Base-by-base conservation (phyloP, 1,140 invertebrate species). In the Teleopsis dalmanni region DNA sequence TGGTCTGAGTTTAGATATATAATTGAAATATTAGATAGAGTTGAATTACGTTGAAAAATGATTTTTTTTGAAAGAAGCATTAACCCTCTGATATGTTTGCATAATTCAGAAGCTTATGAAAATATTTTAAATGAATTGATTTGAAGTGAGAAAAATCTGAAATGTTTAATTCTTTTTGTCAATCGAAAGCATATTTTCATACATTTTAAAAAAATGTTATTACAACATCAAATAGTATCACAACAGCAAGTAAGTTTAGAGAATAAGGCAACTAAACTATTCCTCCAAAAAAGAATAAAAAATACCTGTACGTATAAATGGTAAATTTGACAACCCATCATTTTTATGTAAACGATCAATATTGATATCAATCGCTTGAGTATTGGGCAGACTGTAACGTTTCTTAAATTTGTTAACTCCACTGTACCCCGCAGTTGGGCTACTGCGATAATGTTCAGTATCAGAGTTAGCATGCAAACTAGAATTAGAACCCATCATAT, bases 401-500 rank as follows among this genome's bases (percentile, higher is more conserved):
- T 73, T 76, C 56, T 72, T 75, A 42, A 74, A 72, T 54, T 80
- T 78, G 8, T 72, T 65, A 55, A 79, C 75, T 4, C 78, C 79
- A 67, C 77, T 74, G 58, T 81, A 79, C 55, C 79, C 80, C 52
- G 81, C 80, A 1, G 79, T 81, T 16, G 44, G 44, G 9, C 44
- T 46, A 29, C 54, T 14, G 43, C 51, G 53, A 25, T 57, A 52
- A 18, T 53, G 62, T 3, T 53, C 60, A 21, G 51, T 62, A 38
- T 67, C 64, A 36, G 64, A 67, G 47, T 63, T 53, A 46, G 60
- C n/a, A n/a, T n/a, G n/a, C n/a, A n/a, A n/a, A n/a, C n/a, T n/a
- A n/a, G n/a, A n/a, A n/a, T n/a, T n/a, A n/a, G 23, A 21, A 41
- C 13, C 10, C 14, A 21, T 37, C 13, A 36, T 33, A 21, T 10